These are phyloP conservation scores for Mythimna lalbum DNA, from an alignment of 2,888 invertebrate genomes.

Conservation along the genomic window DNA sequence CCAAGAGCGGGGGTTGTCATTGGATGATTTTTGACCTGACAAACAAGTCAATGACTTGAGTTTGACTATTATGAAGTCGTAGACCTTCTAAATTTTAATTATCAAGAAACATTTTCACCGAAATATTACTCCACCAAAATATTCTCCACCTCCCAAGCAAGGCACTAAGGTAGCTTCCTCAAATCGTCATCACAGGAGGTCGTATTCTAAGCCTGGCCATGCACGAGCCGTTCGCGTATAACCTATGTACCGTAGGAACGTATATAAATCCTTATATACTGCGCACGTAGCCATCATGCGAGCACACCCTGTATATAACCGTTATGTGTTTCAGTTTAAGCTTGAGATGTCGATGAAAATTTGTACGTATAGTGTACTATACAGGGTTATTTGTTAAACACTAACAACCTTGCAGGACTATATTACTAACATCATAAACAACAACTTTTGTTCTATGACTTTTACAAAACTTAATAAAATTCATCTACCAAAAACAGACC, in stretches of 20 bases:
- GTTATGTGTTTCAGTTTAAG: slow-evolving; percentile 51
- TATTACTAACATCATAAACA: too few species aligned
- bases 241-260: slow-evolving; percentile 67
- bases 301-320: slow-evolving; percentile 45
- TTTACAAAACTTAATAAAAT: too few species aligned
- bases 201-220: slow-evolving; percentile 83
- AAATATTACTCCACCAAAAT: slow-evolving; percentile 2
- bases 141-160: slow-evolving; percentile 36
- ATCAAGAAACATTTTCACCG: too few species aligned
- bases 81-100: too few species aligned
- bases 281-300: slow-evolving; percentile 51
- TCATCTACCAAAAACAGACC: too few species aligned
- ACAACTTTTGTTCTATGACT: too few species aligned
- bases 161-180: slow-evolving; percentile 60
- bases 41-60: too few species aligned
- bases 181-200: slow-evolving; percentile 83
- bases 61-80: too few species aligned
- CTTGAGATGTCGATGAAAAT: slow-evolving; percentile 55
- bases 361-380: slow-evolving; percentile 23
- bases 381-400: too few species aligned
- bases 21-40: too few species aligned
- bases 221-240: slow-evolving; percentile 79
- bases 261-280: slow-evolving; percentile 65
- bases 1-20: too few species aligned
- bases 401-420: too few species aligned